Evolutionary conservation across 2,113 vertebrate genomes (phyloP).

Genomic region (Zosterops borbonicus): DNA sequence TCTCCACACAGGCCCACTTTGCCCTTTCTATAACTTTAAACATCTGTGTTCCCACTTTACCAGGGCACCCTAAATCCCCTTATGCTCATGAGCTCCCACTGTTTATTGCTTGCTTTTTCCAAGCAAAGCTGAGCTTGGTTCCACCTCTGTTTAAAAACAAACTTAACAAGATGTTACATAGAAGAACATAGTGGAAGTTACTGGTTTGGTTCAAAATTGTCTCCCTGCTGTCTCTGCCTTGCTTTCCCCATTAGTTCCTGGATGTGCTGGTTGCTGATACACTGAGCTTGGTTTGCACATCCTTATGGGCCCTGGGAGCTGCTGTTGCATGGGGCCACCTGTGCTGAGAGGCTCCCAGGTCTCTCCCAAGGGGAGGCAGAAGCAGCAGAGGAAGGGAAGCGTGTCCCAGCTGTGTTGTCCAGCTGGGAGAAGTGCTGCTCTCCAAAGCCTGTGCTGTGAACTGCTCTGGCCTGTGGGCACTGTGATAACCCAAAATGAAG

Average conservation of each 20-base stretch:
- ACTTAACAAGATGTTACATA: neutral
- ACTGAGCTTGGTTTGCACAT: neutral
- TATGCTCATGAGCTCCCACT: neutral
- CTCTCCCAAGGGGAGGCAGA: neutral
- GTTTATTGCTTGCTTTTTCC: neutral
- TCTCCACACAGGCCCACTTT: neutral
- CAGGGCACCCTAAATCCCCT: neutral
- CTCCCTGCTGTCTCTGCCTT: neutral
- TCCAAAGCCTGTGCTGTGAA: neutral
- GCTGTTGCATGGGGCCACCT: neutral
- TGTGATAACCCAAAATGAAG: neutral
- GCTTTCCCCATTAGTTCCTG: neutral
- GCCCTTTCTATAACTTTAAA: neutral
- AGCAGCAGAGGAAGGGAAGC: neutral
- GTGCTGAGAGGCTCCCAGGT: neutral
- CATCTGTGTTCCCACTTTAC: neutral
- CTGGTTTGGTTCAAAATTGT: neutral
- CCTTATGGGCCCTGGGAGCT: neutral
- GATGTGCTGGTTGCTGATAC: neutral
- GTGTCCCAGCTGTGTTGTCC: rapidly evolving
- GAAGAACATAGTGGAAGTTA: neutral
- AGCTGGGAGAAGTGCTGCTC: neutral
- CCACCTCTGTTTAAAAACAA: neutral
- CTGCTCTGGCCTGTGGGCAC: neutral
- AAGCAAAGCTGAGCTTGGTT: neutral